These are phyloP conservation scores for Pterostichus madidus DNA, from an alignment of 2,888 invertebrate genomes.

Conservation along the genomic window DNA sequence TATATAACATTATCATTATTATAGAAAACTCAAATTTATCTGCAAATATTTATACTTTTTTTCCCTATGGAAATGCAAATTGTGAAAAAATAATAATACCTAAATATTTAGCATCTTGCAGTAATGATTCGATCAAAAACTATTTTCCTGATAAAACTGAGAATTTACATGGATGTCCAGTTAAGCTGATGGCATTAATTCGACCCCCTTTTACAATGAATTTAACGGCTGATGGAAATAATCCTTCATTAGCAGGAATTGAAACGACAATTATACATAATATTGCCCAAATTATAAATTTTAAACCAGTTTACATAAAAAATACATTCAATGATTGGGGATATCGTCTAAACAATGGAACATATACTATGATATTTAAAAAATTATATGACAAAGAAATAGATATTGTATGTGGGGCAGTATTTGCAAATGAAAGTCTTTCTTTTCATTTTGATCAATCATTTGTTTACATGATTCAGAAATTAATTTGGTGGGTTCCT, in stretches of 20 bases:
- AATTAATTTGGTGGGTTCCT: too few relatives aligned
- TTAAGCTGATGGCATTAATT: neutral
- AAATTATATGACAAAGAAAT: neutral
- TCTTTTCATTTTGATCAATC: neutral
- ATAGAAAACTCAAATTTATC: too few relatives aligned
- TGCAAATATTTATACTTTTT: too few relatives aligned
- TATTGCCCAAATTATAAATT: neutral
- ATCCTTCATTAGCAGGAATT: neutral
- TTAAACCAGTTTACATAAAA: too few relatives aligned
- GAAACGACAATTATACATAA: neutral
- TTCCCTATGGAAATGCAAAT: neutral
- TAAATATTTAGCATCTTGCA: neutral
- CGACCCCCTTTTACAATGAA: constrained; percentile 17
- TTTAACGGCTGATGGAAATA: too few relatives aligned
- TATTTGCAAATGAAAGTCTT: neutral
- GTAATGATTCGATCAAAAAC: neutral
- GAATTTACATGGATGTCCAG: neutral
- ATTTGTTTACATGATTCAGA: too few relatives aligned
- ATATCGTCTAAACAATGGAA: too few relatives aligned
- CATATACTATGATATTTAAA: too few relatives aligned
- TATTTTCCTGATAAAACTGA: constrained; percentile 19
- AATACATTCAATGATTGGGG: too few relatives aligned
- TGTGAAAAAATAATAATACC: neutral
- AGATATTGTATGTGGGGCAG: neutral
- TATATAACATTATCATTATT: too few relatives aligned